Conservation (phyloP, 2,888 invertebrate genomes). For the Nomada lathburiana region DNA sequence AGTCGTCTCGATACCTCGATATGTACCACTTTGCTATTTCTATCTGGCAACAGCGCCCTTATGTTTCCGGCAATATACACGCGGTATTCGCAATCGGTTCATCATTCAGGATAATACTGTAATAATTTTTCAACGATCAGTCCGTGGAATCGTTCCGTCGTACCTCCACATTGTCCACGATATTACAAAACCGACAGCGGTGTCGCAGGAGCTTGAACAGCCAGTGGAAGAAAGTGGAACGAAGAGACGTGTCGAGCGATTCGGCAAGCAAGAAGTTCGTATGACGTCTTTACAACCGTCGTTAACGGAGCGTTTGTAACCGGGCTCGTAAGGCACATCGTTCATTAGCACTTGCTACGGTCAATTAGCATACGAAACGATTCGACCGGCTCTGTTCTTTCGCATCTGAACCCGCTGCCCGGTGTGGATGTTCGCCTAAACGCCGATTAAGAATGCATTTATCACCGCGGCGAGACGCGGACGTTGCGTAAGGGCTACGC, state of each 20-base stretch:
- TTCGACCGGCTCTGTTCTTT: slow-evolving; percentile 7
- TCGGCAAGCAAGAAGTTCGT: slow-evolving; percentile 17
- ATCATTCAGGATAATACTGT: background rate
- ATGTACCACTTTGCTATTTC: background rate
- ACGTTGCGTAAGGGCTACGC: slow-evolving; percentile 9
- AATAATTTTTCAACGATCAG: background rate
- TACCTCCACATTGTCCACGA: background rate
- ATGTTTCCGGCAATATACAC: background rate
- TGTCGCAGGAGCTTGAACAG: background rate
- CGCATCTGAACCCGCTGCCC: slow-evolving; percentile 15
- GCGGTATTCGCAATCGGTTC: background rate
- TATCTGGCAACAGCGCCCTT: background rate
- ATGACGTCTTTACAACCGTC: background rate
- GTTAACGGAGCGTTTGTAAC: slow-evolving; percentile 36
- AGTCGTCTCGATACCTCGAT: background rate
- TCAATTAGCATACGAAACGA: slow-evolving; percentile 34
- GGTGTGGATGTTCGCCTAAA: slow-evolving; percentile 11
- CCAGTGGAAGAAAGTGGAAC: background rate
- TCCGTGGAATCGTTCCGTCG: background rate
- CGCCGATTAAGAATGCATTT: slow-evolving; percentile 27
- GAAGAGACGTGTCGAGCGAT: background rate
- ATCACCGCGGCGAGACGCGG: background rate
- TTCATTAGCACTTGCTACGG: slow-evolving; percentile 35
- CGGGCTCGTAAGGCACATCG: slow-evolving; percentile 8
- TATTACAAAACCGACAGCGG: background rate